These are phyloP conservation scores for Lepidurus arcticus DNA, from an alignment of 1,140 invertebrate species.

Conservation along the genomic window DNA sequence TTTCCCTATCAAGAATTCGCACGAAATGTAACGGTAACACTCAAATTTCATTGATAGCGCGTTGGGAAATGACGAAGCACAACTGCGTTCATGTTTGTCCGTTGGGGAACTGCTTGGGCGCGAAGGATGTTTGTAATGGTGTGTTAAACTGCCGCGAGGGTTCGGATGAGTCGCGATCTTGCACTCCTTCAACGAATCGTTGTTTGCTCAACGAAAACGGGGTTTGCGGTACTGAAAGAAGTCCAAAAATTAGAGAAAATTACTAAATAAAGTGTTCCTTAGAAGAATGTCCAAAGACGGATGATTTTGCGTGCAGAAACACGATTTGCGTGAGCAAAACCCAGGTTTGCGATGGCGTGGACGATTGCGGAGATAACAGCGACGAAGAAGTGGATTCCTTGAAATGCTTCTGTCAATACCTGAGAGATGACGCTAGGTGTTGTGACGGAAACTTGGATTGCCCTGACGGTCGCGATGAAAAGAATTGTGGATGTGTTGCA, in stretches of 20 bases:
- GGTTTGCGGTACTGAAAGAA: neutral
- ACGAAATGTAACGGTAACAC: too few species aligned
- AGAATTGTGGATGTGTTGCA: neutral
- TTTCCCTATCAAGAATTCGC: too few species aligned
- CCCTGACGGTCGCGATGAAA: conserved; percentile 29
- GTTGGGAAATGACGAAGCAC: neutral
- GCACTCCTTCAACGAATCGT: neutral
- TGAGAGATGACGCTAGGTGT: neutral
- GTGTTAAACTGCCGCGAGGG: conserved; percentile 29
- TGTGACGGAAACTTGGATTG: conserved; percentile 30
- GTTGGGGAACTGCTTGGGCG: conserved; percentile 21
- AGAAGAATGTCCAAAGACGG: neutral
- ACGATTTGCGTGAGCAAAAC: neutral
- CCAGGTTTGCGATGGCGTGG: neutral
- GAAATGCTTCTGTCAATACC: neutral
- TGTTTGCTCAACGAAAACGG: neutral
- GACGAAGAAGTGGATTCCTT: neutral
- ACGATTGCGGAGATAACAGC: neutral
- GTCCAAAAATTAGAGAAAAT: too few species aligned
- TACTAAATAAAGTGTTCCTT: neutral
- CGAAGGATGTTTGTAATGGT: conserved; percentile 25
- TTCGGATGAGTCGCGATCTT: conserved; percentile 15
- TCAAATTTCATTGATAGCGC: neutral
- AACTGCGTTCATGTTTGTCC: conserved; percentile 2
- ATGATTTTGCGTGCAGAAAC: conserved; percentile 4